phyloP scores from a whole-genome alignment of 2,888 invertebrate genomes.

The Plemyria rubiginata region DNA sequence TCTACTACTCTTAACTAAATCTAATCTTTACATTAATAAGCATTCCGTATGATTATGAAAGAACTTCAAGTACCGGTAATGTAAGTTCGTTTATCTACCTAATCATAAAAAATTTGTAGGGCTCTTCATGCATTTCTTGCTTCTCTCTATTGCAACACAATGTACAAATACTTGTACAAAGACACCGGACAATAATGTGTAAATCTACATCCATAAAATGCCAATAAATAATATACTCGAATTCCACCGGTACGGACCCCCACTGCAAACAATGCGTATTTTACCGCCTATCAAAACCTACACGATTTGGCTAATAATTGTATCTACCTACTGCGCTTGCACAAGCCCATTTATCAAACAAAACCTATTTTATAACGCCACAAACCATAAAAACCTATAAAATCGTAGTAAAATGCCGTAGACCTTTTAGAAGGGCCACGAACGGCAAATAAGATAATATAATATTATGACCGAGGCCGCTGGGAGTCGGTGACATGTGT shows the following conservation, averaged over 20 bases:
- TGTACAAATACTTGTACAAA: no score
- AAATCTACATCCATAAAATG: no score
- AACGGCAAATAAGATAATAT: slow-evolving; percentile 23
- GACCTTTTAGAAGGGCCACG: slow-evolving; percentile 9
- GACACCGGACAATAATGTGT: no score
- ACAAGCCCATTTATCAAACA: slow-evolving; percentile 6
- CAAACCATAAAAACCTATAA: slow-evolving; percentile 22
- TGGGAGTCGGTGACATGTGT: slow-evolving; percentile 21
- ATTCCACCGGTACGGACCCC: neutral
- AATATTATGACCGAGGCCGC: slow-evolving; percentile 16
- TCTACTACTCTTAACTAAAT: no score
- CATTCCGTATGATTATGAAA: no score
- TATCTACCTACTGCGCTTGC: slow-evolving; percentile 6
- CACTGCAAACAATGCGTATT: neutral
- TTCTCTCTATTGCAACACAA: no score
- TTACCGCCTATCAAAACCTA: neutral
- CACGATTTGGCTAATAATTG: neutral
- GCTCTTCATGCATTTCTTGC: no score
- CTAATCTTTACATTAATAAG: no score
- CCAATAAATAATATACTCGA: no score
- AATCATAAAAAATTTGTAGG: no score
- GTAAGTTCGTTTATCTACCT: no score
- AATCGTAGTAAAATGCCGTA: slow-evolving; percentile 15
- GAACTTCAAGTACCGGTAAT: no score
- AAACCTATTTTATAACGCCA: slow-evolving; percentile 19